Evolutionary conservation across 2,113 vertebrate species (phyloP), one percentile per base, ranked within the genome.

Genomic region (Solea solea): DNA sequence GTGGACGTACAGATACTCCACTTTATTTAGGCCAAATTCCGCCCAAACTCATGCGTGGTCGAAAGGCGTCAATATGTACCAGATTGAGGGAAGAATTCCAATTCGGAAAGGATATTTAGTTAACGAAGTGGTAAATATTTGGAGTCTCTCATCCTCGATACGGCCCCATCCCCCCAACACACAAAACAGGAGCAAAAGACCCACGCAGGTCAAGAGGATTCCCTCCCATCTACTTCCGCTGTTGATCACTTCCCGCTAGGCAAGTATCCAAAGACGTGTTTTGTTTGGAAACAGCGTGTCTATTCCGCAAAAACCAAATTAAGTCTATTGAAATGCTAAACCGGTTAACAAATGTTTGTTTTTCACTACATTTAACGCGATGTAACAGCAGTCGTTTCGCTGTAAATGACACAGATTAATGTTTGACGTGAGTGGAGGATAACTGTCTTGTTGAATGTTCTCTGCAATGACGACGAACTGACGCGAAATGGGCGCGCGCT

Each of bases 131-230:
- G 71, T 90, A 86, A 93, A 91, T 88, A 90, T 82, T 74, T 81
- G 84, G 86, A 93, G 89, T 88, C 88, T 84, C 80, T 89, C 88
- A 90, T 91, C 87, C 90, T 92, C 90, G 70, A 71, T 85, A 81
- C 85, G 79, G 84, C 91, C 91, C 93, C 93, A 89, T 93, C 91
- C 91, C 91, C 91, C 91, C 84, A 88, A 86, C 90, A 90, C 86
- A 87, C 82, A 90, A 78, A 87, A 87, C 85, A 62, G 65, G 58
- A 86, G 81, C 73, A 28, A 69, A 69, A 56, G 48, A 64, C 13
- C 41, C 70, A 41, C 8, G 73, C 28, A 60, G 13, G 1, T 0
- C 71, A 44, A 80, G 78, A 81, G 7, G 0, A 0, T 9, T 64
- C 45, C 2, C 71, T 45, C 41, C 54, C 15, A 8, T 34, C 1